Evolutionary conservation across 2,888 invertebrate species (phyloP).

Genomic region (Chaitophorus viminalis): DNA sequence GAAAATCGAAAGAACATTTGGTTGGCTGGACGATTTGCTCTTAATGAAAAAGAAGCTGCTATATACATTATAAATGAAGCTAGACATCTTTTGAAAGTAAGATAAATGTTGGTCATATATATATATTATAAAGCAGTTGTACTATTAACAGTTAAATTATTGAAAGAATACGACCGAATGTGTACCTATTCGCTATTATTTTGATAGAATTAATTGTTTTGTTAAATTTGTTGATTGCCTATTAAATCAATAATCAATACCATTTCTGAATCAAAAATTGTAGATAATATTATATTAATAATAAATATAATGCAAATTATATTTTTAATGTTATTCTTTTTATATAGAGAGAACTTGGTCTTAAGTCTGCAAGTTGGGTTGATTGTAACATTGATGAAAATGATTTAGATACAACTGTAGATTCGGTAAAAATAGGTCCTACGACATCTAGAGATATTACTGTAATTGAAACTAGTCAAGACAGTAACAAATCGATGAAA

Average conservation of each 20-base stretch:
- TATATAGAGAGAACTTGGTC: slow-evolving; percentile 65
- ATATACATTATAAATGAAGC: slow-evolving; percentile 81
- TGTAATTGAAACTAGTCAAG: slow-evolving; percentile 56
- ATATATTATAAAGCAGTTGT: too few species aligned
- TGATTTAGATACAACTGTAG: slow-evolving; percentile 24
- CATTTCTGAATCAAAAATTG: not conserved
- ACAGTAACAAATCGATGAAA: slow-evolving; percentile 13
- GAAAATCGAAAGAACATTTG: slow-evolving; percentile 77
- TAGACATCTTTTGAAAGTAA: slow-evolving; percentile 72
- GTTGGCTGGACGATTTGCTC: slow-evolving; percentile 81
- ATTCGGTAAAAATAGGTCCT: slow-evolving; percentile 42
- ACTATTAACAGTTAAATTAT: too few species aligned
- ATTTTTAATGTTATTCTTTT: not conserved
- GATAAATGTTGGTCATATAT: too few species aligned
- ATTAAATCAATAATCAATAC: not conserved
- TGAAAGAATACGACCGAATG: too few species aligned
- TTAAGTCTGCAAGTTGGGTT: slow-evolving; percentile 64
- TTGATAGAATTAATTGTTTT: too few species aligned
- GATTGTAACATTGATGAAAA: slow-evolving; percentile 46
- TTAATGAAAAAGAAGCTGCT: slow-evolving; percentile 86
- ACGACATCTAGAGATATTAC: slow-evolving; percentile 46
- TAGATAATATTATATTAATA: too few species aligned
- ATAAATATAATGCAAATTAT: not conserved
- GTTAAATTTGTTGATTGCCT: too few species aligned
- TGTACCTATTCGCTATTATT: too few species aligned